These are phyloP conservation scores for Gymnothorax javanicus DNA, from an alignment of 2,797 vertebrate genomes.

Conservation along the genomic window DNA sequence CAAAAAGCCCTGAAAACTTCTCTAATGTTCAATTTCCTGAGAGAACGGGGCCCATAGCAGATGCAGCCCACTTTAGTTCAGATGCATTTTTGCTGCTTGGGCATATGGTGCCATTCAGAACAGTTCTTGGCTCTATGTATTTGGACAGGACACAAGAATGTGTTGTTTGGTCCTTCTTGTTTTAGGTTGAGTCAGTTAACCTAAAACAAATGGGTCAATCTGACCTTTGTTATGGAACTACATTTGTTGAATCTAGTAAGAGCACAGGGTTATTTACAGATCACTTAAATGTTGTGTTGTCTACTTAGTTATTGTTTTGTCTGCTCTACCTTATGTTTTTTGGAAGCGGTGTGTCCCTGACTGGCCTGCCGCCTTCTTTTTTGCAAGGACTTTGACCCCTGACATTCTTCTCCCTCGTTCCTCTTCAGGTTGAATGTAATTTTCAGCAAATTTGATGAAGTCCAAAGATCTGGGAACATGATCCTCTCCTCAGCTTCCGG, in stretches of 20 bases:
- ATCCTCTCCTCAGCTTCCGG: constrained; percentile 83
- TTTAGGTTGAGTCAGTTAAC: too few species aligned
- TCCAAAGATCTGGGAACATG: constrained; percentile 97
- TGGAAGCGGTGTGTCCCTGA: neutral
- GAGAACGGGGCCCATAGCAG: neutral
- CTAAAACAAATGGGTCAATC: too few species aligned
- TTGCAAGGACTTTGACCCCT: neutral
- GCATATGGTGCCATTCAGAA: neutral
- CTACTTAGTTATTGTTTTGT: neutral
- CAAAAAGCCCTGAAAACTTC: neutral
- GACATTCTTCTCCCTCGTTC: constrained; percentile 34
- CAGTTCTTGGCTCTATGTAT: too few species aligned
- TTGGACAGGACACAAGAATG: too few species aligned
- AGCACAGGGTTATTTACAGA: too few species aligned
- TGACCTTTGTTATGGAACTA: too few species aligned
- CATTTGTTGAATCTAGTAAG: too few species aligned
- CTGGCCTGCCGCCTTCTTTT: neutral
- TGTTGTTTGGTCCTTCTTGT: too few species aligned
- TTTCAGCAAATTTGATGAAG: constrained; percentile 96
- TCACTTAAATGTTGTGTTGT: neutral
- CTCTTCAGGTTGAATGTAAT: constrained; percentile 93
- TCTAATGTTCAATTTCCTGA: neutral
- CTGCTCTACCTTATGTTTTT: neutral
- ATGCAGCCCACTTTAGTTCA: neutral
- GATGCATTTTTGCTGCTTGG: too few species aligned